Percentiles rank a stretch among this genome's conserved stretches.
Conservation (phyloP, 2,113 vertebrate genomes). For the Camelus dromedarius region DNA sequence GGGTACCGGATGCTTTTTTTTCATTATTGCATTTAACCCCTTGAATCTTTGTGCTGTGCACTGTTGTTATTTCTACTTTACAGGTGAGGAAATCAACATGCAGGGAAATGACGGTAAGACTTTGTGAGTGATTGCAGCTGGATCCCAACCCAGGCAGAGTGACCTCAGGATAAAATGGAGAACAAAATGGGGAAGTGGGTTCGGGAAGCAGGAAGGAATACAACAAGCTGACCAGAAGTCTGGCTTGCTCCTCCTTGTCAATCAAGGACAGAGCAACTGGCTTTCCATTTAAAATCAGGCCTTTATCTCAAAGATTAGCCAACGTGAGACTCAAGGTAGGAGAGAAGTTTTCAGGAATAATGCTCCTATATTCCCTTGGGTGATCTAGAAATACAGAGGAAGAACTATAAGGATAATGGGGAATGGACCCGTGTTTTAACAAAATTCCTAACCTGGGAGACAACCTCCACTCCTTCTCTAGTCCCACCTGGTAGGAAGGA, state of each 20-base stretch:
- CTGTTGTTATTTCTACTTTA: not conserved
- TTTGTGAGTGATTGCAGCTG: not conserved
- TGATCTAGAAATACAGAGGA: not conserved
- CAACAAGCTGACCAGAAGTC: not conserved
- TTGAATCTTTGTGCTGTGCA: not conserved
- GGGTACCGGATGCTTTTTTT: not conserved
- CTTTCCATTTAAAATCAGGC: not conserved
- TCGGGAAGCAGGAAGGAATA: not conserved
- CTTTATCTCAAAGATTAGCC: slow-evolving; percentile 23
- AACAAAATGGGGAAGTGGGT: not conserved
- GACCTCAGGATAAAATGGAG: not conserved
- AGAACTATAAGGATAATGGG: not conserved
- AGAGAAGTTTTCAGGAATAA: not conserved
- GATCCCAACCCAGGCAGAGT: not conserved
- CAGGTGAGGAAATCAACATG: not conserved
- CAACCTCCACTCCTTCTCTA: not conserved
- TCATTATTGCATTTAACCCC: not conserved
- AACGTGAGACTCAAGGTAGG: not conserved
- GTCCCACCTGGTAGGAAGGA: not conserved
- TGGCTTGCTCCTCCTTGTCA: not conserved
- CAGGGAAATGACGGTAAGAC: not conserved
- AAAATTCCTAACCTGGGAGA: not conserved
- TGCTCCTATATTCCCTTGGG: not conserved
- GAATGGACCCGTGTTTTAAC: not conserved
- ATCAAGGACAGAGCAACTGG: not conserved